These are phyloP conservation scores for cat (Felis catus) DNA, from an alignment of 2,113 vertebrate species.

Conservation along the genomic window F.catus_Fca126_mat1.0 CM031418.1:49944001-49944500, in stretches of 20 bases:
- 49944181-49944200: not conserved
- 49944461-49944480: not conserved
- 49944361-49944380: conserved; percentile 4
- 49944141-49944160: not conserved
- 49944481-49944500: not conserved
- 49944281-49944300: not conserved
- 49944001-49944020: not conserved
- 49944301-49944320: not conserved
- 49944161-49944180: not conserved
- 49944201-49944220: not conserved
- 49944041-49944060: not conserved
- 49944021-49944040: not conserved
- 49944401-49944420: not conserved
- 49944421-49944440: not conserved
- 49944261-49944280: not conserved
- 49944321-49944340: not conserved
- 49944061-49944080: not conserved
- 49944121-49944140: not conserved
- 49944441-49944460: not conserved
- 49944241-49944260: not conserved
- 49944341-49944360: not conserved
- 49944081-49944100: not conserved
- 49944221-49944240: not conserved
- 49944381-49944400: not conserved
- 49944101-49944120: not conserved